Evolutionary conservation across 2,888 invertebrate genomes (phyloP), one percentile per base, ranked within the genome.

Genomic region (Drosophila lutescens): DNA sequence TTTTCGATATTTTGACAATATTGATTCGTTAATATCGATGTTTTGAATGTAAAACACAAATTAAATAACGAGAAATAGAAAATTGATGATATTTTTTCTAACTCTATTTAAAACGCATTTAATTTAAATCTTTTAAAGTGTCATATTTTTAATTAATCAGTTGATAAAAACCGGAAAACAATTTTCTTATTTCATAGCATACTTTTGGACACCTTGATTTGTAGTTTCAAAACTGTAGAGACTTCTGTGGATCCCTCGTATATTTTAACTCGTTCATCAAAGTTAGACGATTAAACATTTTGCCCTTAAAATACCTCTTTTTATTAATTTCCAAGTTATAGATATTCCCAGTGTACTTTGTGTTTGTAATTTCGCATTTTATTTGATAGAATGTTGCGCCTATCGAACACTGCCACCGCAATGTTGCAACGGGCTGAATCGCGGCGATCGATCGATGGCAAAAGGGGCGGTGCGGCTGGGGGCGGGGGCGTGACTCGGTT

Each of bases 341-440:
- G 2, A 15, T 9, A 0, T 13, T 47, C 34, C 32, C 49, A 23
- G 10, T 63, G 62, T 41, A 41, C 13, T 46, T 32, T 20, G 60
- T 17, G 50, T 57, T 61, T 60, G 49, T 49, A 62, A 55, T 56
- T 46, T 72, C 68, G 78, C 32, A 59, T 44, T 71, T 74, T 71
- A 67, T 65, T 80, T 77, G 67, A 73, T 81, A 79, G 79, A 85
- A 83, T 82, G 67, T 79, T 44, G 80, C 84, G 74, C 69, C 66
- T 78, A 80, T 76, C 46, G 85, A 81, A 85, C 75, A 49, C 74
- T 78, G 78, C 74, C 66, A 56, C 73, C 60, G 74, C 40, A 59
- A 78, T 86, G 87, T 86, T 78, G 82, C 82, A 84, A 84, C 84
- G 81, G 79, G 84, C 57, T 58, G 63, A 67, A 43, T 20, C 58